Evolutionary conservation across 2,888 invertebrate species (phyloP), one percentile per base, ranked within the genome.

Genomic region (Drosophila suboccidentalis): DNA sequence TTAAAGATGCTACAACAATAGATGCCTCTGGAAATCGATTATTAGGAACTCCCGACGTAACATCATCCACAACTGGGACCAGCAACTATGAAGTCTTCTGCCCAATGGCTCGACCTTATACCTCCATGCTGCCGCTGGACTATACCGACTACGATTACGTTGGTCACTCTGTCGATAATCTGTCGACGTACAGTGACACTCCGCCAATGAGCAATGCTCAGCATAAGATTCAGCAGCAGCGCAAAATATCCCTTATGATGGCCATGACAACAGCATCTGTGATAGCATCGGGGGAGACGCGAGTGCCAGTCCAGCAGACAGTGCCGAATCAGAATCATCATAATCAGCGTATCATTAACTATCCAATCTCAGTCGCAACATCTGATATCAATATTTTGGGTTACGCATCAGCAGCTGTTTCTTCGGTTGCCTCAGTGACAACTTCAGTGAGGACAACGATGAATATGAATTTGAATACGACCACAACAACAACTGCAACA

Each of bases 111-210:
- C 78, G 90, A 53, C 90, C 91, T n/a, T 86, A 90, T 54, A 91
- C 91, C 17, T 91, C 92, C 8, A 89, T 92, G 80, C 64, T 90
- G 39, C 88, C 89, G 22, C 71, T 90, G n/a, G 90, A 91, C 53
- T 95, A 95, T 92, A 95, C 95, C 91, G 95, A 95, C 8, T 51
- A 38, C 47, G 46, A 29, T 90, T 95, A 95, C 92, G 95, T 95
- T 92, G 76, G 68, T 39, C 78, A 78, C 51, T 47, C 73, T 19
- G 19, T 19, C 34, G 89, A 88, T 34, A 90, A 77, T 47, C 65
- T 89, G 38, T 90, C 91, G 10, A 78, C 87, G 0, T 91, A 86
- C 47, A 90, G 90, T 44, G 91, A 91, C 13, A 78, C 83, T 8
- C 79, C 89, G 22, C 75, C 82, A 13, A 72, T 70, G 26, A 78